Evolutionary conservation across 2,888 invertebrate species (phyloP), one percentile per base, ranked within the genome.

Genomic region (Leucophora obtusa): DNA sequence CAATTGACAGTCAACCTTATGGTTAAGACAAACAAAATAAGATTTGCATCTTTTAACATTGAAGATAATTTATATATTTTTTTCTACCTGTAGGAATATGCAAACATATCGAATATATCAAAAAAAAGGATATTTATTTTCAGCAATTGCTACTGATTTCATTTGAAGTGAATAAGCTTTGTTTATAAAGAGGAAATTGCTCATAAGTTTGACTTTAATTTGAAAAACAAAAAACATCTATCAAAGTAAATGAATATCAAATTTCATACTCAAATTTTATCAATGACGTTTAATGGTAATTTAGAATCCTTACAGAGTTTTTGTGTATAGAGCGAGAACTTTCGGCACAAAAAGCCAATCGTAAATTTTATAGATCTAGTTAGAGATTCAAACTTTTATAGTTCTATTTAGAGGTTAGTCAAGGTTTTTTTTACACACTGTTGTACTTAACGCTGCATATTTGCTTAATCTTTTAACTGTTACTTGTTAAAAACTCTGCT

Each of bases 21-120:
- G 71, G 62, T 50, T 17, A 24, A 72, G 51, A 56, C 54, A 53
- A 81, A 60, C 60, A 54, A 47, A 65, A 73, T 59, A 66, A 70
- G 81, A 81, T 81, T 81, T 77, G 77, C 81, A 81, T 77, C 77
- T 74, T 60, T 70, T 8, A 73, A 47, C 60, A 77, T 81, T 77
- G 73, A 81, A 70, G 77, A 77, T 81, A 81, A 81, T 74, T 81
- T 81, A 81, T 77, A 74, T 76, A n/a, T 47, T 47, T n/a, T n/a
- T n/a, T n/a, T 35, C 47, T 60, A 54, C 59, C 65, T 54, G 68
- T 18, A 76, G 35, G 6, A 53, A 35, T 35, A 8, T 9, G 35
- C 35, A 1, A 35, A 38, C 38, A 11, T 38, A 11, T 38, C 38
- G 2, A 5, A 38, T 38, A 38, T 38, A 38, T 38, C 38, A 38